phyloP scores from a whole-genome alignment of 2,888 invertebrate genomes.

The Nudaria mundana region DNA sequence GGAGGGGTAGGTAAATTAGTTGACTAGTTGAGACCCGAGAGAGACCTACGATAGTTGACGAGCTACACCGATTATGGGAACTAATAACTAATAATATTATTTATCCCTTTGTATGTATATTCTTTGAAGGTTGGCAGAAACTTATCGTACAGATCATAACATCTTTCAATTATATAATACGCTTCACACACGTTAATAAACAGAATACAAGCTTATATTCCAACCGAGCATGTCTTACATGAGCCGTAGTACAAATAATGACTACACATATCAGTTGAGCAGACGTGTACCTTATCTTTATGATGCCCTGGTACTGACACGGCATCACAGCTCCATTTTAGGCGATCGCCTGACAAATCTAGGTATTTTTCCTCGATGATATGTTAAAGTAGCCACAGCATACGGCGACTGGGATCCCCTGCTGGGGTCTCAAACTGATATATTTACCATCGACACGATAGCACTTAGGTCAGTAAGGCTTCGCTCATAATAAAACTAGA shows the following conservation, averaged over 20 bases:
- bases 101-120: too few species aligned
- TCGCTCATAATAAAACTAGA: slow-evolving; percentile 8
- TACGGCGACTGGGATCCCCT: slow-evolving; percentile 15
- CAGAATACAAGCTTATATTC: not conserved
- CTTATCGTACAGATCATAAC: too few species aligned
- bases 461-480: slow-evolving; percentile 21
- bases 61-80: too few species aligned
- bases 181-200: not conserved
- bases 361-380: slow-evolving; percentile 32
- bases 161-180: too few species aligned
- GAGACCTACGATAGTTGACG: too few species aligned
- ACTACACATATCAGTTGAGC: slow-evolving; percentile 1
- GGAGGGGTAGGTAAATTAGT: too few species aligned
- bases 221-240: slow-evolving; percentile 1
- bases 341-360: slow-evolving; percentile 38
- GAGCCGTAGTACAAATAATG: not conserved
- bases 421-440: slow-evolving; percentile 30
- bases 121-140: too few species aligned
- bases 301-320: slow-evolving; percentile 4
- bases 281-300: slow-evolving; percentile 6
- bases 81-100: too few species aligned
- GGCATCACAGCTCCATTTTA: slow-evolving; percentile 13
- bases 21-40: too few species aligned
- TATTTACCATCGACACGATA: slow-evolving; percentile 32
- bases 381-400: slow-evolving; percentile 33